phyloP scores from a whole-genome alignment of 2,113 vertebrate genomes.

The Actenoides lindsayi region DNA sequence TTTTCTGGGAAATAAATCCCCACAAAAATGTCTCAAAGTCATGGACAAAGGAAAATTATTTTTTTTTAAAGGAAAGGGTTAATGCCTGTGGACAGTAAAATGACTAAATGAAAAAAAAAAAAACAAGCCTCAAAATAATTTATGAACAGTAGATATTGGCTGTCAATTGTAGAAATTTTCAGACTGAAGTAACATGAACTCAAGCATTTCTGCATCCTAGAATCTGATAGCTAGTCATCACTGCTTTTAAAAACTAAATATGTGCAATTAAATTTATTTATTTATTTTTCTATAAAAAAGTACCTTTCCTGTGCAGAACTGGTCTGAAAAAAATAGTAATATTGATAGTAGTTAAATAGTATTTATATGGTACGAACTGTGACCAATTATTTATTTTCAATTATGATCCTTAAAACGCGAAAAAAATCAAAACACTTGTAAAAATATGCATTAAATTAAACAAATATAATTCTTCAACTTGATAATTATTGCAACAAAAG shows the following conservation, averaged over 20 bases:
- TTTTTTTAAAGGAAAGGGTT: not conserved
- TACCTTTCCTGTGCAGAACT: not conserved
- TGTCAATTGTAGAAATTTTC: not conserved
- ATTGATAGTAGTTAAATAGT: not conserved
- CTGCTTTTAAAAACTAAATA: not conserved
- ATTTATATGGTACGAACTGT: not conserved
- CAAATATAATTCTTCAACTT: not conserved
- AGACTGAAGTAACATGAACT: not conserved
- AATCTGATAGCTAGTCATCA: not conserved
- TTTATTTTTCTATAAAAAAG: not conserved
- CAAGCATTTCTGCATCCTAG: not conserved
- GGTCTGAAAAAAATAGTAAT: not conserved
- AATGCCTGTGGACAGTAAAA: not conserved
- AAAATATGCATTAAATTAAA: not conserved
- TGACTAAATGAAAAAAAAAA: not conserved
- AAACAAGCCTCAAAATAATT: not conserved
- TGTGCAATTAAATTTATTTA: not conserved
- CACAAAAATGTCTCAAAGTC: fast-evolving
- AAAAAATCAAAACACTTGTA: not conserved
- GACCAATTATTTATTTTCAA: not conserved
- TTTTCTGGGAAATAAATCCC: not conserved
- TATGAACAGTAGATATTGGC: not conserved
- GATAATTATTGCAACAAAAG: not conserved
- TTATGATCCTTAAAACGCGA: not conserved
- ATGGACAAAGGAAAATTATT: not conserved